These are phyloP conservation scores for Slavum lentiscoides DNA, from an alignment of 2,888 invertebrate genomes.

Conservation along the genomic window DNA sequence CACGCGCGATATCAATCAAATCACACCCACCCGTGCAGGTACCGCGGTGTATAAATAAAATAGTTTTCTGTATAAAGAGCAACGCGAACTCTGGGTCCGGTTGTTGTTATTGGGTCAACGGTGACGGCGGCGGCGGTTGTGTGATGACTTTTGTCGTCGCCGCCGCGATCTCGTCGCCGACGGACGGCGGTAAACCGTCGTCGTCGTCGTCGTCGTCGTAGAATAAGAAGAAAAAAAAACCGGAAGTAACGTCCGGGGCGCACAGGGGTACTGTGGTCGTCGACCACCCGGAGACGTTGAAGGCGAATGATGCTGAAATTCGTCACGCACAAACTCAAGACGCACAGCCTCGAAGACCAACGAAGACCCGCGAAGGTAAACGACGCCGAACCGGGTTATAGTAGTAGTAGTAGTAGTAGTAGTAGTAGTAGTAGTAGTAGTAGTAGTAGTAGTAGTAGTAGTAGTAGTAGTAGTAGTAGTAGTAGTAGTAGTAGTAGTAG, in stretches of 20 bases:
- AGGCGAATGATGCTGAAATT: conserved; percentile 72
- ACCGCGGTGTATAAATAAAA: too few relatives aligned
- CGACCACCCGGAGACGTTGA: neutral
- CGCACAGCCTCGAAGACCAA: conserved; percentile 78
- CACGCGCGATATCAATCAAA: too few relatives aligned
- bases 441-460: neutral
- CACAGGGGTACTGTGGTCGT: conserved; percentile 2
- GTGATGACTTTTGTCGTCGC: neutral
- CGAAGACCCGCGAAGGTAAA: conserved; percentile 60
- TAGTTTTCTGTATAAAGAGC: too few relatives aligned
- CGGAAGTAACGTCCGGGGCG: conserved; percentile 9
- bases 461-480: neutral
- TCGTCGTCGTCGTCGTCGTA: neutral
- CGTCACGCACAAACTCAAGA: conserved; percentile 81
- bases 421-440: neutral
- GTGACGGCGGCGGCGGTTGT: too few relatives aligned
- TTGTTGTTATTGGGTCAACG: too few relatives aligned
- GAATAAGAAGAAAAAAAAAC: neutral
- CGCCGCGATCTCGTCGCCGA: neutral
- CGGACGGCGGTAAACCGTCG: neutral
- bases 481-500: conserved; percentile 9
- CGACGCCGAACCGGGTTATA: too few relatives aligned
- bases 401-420: neutral
- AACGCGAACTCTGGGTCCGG: too few relatives aligned
- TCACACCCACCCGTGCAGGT: too few relatives aligned